These are phyloP conservation scores for Hirtodrosophila histrioides DNA, from an alignment of 2,888 invertebrate genomes.

Conservation along the genomic window DNA sequence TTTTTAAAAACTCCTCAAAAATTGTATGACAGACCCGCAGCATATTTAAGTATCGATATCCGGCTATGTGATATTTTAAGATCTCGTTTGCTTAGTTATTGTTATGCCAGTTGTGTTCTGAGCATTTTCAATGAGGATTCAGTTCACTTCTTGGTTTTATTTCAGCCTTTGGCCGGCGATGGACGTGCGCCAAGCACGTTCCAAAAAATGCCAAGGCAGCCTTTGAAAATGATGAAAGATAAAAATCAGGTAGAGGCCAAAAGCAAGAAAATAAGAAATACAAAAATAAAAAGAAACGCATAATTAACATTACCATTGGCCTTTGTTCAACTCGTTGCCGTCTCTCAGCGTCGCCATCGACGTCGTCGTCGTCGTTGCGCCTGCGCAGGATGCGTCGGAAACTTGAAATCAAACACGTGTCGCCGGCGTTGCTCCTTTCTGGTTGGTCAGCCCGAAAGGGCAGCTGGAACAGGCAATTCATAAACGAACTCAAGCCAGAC, in stretches of 20 bases:
- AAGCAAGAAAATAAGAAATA: constrained; percentile 26
- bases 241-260: constrained; percentile 71
- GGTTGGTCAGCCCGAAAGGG: constrained; percentile 60
- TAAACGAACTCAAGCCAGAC: constrained; percentile 27
- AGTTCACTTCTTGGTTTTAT: constrained; percentile 11
- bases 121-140: constrained; percentile 35
- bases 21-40: constrained; percentile 44
- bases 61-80: constrained; percentile 45
- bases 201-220: constrained; percentile 59
- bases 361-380: constrained; percentile 37
- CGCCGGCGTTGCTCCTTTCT: constrained; percentile 57
- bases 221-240: constrained; percentile 64
- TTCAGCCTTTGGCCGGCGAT: constrained; percentile 16
- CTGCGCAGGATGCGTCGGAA: constrained; percentile 70
- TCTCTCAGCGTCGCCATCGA: not conserved
- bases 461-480: constrained; percentile 53
- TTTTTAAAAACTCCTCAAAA: constrained; percentile 15
- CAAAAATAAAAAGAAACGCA: constrained; percentile 28
- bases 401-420: constrained; percentile 79
- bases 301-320: constrained; percentile 64
- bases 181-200: constrained; percentile 76
- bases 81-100: constrained; percentile 36
- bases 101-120: constrained; percentile 17
- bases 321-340: constrained; percentile 38
- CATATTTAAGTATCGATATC: constrained; percentile 68